A percentile compares a stretch with the other conserved stretches of the same genome.
These are phyloP conservation scores for Nemotelus nigrinus DNA, from an alignment of 2,888 invertebrate species.

Conservation along the genomic window DNA sequence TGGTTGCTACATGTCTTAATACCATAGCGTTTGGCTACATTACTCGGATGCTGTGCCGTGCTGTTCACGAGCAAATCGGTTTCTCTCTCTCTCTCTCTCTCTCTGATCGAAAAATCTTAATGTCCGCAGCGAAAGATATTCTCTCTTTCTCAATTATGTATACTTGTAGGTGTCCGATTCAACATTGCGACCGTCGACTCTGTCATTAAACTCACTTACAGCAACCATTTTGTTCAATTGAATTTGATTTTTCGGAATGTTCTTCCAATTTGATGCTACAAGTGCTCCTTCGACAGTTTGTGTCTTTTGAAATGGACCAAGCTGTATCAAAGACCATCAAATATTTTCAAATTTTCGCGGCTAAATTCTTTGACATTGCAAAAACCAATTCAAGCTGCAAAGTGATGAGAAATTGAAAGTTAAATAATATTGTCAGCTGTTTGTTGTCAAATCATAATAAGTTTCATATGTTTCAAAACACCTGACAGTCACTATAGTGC, in stretches of 20 bases:
- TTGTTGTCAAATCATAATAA: constrained; percentile 11
- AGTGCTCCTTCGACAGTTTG: too few relatives aligned
- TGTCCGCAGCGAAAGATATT: neutral
- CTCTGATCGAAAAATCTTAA: neutral
- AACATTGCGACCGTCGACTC: constrained; percentile 12
- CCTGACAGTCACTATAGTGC: constrained; percentile 20
- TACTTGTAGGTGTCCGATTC: constrained; percentile 33
- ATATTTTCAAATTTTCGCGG: constrained; percentile 14
- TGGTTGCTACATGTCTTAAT: too few relatives aligned
- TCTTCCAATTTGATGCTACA: constrained; percentile 19
- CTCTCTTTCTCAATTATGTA: neutral
- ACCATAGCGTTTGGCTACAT: constrained; percentile 3
- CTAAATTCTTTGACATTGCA: neutral
- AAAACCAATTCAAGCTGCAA: constrained; percentile 4
- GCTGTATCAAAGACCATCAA: neutral
- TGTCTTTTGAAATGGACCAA: too few relatives aligned
- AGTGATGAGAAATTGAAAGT: constrained; percentile 34
- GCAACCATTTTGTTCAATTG: constrained; percentile 38
- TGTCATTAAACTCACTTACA: constrained; percentile 14
- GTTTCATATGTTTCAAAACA: constrained; percentile 20
- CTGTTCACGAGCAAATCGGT: neutral
- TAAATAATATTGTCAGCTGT: constrained; percentile 27
- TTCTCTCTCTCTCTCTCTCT: neutral
- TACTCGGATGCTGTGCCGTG: constrained; percentile 32
- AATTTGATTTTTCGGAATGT: constrained; percentile 15